These are phyloP conservation scores for Lithophane ornitopus DNA, from an alignment of 2,888 invertebrate genomes.

Conservation along the genomic window DNA sequence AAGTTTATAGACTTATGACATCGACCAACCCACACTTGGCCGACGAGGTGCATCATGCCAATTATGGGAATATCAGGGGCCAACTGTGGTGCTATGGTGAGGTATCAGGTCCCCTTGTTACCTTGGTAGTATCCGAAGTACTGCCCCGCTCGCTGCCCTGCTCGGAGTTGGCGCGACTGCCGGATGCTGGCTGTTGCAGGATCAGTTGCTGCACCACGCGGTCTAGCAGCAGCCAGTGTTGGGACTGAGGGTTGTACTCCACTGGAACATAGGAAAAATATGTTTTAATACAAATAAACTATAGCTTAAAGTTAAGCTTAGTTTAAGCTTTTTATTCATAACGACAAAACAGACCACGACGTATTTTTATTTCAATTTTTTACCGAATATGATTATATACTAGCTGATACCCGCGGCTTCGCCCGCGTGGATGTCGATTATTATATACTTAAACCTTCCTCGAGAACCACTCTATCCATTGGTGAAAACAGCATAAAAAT, in stretches of 20 bases:
- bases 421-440: too few species aligned
- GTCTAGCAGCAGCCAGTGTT: slow-evolving; percentile 98
- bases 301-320: too few species aligned
- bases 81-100: background rate
- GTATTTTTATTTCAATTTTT: background rate
- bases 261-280: slow-evolving; percentile 85
- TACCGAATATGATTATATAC: too few species aligned
- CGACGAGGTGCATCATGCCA: background rate
- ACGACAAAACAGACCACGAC: background rate
- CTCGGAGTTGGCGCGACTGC: slow-evolving; percentile 82
- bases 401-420: too few species aligned
- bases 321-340: background rate
- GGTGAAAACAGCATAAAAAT: too few species aligned
- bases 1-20: background rate
- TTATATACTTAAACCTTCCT: too few species aligned
- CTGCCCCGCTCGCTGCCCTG: slow-evolving; percentile 80
- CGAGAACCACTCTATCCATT: too few species aligned
- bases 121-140: slow-evolving; percentile 80
- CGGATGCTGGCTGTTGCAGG: slow-evolving; percentile 92
- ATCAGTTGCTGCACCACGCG: slow-evolving; percentile 98
- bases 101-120: slow-evolving; percentile 56
- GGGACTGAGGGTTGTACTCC: slow-evolving; percentile 96
- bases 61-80: too few species aligned
- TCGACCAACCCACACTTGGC: background rate
- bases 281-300: background rate